phyloP scores from a whole-genome alignment of 2,797 vertebrate genomes.

The Helostoma temminkii region DNA sequence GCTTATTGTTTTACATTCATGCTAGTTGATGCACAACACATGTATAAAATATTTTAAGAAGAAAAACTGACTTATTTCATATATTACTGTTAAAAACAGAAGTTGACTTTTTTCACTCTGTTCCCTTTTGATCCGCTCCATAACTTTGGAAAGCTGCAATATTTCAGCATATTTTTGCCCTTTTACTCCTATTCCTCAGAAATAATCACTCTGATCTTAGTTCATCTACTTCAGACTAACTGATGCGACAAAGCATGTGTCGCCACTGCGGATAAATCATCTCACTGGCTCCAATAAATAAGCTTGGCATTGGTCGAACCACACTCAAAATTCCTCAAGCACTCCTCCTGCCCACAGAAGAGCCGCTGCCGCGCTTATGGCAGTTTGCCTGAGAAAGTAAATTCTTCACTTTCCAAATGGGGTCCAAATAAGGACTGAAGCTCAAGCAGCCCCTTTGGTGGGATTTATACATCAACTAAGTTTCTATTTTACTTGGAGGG shows the following conservation, averaged over 20 bases:
- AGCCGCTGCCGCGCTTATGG: constrained; percentile 67
- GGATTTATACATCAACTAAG: constrained; percentile 63
- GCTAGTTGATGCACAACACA: constrained; percentile 1
- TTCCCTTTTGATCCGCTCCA: not conserved
- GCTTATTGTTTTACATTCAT: not conserved
- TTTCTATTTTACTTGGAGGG: constrained; percentile 74
- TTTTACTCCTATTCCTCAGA: not conserved
- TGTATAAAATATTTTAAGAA: too few relatives aligned
- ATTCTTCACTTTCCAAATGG: constrained; percentile 72
- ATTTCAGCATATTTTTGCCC: constrained; percentile 9
- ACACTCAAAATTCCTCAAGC: constrained; percentile 71
- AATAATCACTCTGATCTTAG: constrained; percentile 30
- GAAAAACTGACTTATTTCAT: too few relatives aligned
- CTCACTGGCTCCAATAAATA: constrained; percentile 55
- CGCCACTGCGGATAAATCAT: constrained; percentile 72
- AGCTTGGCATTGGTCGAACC: constrained; percentile 70
- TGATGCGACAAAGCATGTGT: constrained; percentile 60
- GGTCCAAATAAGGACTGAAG: constrained; percentile 79
- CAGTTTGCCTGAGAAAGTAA: constrained; percentile 76
- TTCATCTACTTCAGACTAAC: constrained; percentile 12
- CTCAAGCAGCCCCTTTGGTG: constrained; percentile 63
- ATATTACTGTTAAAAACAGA: not conserved
- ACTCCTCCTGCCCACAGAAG: constrained; percentile 73
- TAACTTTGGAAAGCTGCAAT: not conserved
- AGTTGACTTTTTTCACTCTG: not conserved